A percentile compares a stretch with the other conserved stretches of the same genome.
phyloP scores from a whole-genome alignment of 2,888 invertebrate species.

The Hyppa rectilinea region DNA sequence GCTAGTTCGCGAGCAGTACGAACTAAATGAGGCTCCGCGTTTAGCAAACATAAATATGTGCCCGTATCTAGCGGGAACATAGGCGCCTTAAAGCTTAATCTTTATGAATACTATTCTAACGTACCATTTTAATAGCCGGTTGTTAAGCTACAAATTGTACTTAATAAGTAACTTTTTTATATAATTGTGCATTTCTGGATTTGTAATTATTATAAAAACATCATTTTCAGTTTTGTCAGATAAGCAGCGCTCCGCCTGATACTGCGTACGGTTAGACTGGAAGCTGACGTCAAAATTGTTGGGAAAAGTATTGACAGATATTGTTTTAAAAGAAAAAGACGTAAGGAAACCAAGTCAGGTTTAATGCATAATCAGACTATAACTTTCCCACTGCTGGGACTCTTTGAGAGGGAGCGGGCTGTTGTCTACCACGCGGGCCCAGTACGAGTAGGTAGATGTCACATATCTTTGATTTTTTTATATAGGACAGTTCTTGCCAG shows the following conservation, averaged over 20 bases:
- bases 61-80: slow-evolving; percentile 68
- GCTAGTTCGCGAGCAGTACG: slow-evolving; percentile 78
- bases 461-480: no score
- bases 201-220: slow-evolving; percentile 10
- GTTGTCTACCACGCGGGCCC: no score
- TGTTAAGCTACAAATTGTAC: slow-evolving; percentile 30
- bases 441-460: no score
- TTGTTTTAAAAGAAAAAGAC: no score
- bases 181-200: slow-evolving; percentile 12
- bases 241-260: not conserved
- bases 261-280: not conserved
- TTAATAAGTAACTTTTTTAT: slow-evolving; percentile 44
- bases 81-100: slow-evolving; percentile 68
- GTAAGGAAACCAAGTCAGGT: no score
- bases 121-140: slow-evolving; percentile 59
- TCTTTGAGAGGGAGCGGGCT: no score
- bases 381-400: no score
- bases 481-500: no score
- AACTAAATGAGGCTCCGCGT: slow-evolving; percentile 75
- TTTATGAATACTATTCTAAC: slow-evolving; percentile 64
- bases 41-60: slow-evolving; percentile 76
- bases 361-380: no score
- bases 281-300: not conserved
- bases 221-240: not conserved
- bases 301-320: not conserved